These are phyloP conservation scores for Mallotus villosus DNA, from an alignment of 2,797 vertebrate genomes.

Conservation along the genomic window DNA sequence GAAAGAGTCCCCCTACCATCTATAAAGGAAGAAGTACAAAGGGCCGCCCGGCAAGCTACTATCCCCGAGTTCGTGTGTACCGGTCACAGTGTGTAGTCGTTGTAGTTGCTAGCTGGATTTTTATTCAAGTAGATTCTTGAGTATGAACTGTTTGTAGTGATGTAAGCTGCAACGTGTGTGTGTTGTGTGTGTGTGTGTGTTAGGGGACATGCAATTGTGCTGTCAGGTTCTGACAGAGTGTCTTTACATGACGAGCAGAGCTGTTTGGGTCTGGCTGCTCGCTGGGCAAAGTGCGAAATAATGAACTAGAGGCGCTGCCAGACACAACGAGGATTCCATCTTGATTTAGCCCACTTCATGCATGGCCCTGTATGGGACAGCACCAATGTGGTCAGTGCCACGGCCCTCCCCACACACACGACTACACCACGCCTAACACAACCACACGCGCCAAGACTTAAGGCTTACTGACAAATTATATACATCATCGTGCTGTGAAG, in stretches of 20 bases:
- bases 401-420: constrained; percentile 53
- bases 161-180: constrained; percentile 8
- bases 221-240: constrained; percentile 95
- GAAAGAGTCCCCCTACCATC: no score
- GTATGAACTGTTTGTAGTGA: no score
- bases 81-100: no score
- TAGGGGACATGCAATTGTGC: constrained; percentile 72
- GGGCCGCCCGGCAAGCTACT: no score
- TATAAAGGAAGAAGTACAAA: no score
- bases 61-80: no score
- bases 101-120: no score
- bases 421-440: background rate
- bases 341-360: constrained; percentile 91
- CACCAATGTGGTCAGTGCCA: constrained; percentile 60
- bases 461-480: no score
- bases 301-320: constrained; percentile 83
- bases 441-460: background rate
- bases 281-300: constrained; percentile 88
- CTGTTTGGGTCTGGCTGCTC: constrained; percentile 89
- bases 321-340: constrained; percentile 92
- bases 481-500: no score
- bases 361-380: constrained; percentile 74
- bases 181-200: constrained; percentile 34
- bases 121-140: no score
- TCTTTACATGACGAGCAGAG: constrained; percentile 94